Evolutionary conservation across 2,888 invertebrate species (phyloP).

Genomic region (Pyrochroa serraticornis): DNA sequence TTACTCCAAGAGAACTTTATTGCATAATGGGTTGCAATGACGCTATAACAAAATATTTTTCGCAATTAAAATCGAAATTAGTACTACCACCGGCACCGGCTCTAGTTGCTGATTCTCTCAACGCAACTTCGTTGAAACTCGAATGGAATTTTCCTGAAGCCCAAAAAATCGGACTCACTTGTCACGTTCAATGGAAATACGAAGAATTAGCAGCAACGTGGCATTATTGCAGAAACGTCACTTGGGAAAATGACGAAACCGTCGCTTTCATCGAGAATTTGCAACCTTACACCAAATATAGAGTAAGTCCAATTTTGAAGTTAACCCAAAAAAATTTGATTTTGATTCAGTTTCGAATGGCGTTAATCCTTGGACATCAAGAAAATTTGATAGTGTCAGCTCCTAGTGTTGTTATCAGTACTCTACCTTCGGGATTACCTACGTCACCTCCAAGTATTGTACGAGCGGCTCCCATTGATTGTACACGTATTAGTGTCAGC

Average conservation of each 20-base stretch:
- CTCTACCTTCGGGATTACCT: slow-evolving; percentile 75
- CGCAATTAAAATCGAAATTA: slow-evolving; percentile 69
- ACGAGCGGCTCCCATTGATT: slow-evolving; percentile 79
- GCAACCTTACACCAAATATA: slow-evolving; percentile 87
- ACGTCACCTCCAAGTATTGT: slow-evolving; percentile 78
- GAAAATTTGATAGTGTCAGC: slow-evolving; percentile 68
- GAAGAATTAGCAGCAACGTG: slow-evolving; percentile 74
- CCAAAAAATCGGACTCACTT: slow-evolving; percentile 62
- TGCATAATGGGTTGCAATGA: slow-evolving; percentile 85
- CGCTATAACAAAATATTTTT: slow-evolving; percentile 76
- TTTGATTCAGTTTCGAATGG: slow-evolving; percentile 79
- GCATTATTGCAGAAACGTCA: slow-evolving; percentile 81
- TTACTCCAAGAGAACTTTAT: slow-evolving; percentile 73
- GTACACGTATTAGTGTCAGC: slow-evolving; percentile 81
- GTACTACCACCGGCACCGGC: slow-evolving; percentile 77
- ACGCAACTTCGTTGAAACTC: slow-evolving; percentile 78
- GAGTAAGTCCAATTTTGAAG: slow-evolving; percentile 64
- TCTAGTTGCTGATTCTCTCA: slow-evolving; percentile 77
- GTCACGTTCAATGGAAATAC: slow-evolving; percentile 77
- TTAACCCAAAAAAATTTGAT: slow-evolving; percentile 8
- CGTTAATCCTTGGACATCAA: slow-evolving; percentile 74
- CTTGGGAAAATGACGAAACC: slow-evolving; percentile 65
- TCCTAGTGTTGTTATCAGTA: slow-evolving; percentile 78
- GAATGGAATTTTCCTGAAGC: slow-evolving; percentile 74
- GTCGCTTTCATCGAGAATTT: slow-evolving; percentile 75